Percentiles rank a stretch among this genome's conserved stretches.
phyloP scores from a whole-genome alignment of 2,888 invertebrate genomes.

The Empis livida region DNA sequence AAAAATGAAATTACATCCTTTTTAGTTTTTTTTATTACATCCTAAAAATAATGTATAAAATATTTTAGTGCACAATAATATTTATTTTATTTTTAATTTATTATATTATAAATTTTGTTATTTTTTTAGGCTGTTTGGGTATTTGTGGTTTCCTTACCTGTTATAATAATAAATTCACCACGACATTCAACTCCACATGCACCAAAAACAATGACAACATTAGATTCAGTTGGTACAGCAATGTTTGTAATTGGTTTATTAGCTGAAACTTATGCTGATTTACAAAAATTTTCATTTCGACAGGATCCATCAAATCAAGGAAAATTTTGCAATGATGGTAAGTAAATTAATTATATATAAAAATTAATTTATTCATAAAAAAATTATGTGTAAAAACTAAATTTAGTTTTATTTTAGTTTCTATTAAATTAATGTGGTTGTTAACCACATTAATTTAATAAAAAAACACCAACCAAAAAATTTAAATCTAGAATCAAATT shows the following conservation, averaged over 20 bases:
- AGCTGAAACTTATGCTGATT: conserved; percentile 81
- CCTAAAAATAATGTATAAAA: too few species aligned
- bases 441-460: too few species aligned
- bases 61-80: too few species aligned
- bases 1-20: too few species aligned
- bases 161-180: conserved; percentile 80
- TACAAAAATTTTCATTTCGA: conserved; percentile 84
- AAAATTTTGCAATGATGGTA: conserved; percentile 85
- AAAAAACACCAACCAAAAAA: too few species aligned
- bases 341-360: conserved; percentile 9
- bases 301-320: conserved; percentile 81
- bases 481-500: too few species aligned
- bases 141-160: conserved; percentile 78
- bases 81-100: background rate
- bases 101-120: conserved; percentile 2
- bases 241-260: conserved; percentile 74
- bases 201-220: conserved; percentile 73
- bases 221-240: conserved; percentile 75
- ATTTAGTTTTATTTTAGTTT: background rate
- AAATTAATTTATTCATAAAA: background rate
- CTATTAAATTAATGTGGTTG: background rate
- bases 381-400: too few species aligned
- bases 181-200: conserved; percentile 60
- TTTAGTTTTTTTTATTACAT: too few species aligned
- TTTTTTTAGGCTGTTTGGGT: conserved; percentile 75